Evolutionary conservation across 2,113 vertebrate species (phyloP).

Genomic region (Laticauda colubrina): DNA sequence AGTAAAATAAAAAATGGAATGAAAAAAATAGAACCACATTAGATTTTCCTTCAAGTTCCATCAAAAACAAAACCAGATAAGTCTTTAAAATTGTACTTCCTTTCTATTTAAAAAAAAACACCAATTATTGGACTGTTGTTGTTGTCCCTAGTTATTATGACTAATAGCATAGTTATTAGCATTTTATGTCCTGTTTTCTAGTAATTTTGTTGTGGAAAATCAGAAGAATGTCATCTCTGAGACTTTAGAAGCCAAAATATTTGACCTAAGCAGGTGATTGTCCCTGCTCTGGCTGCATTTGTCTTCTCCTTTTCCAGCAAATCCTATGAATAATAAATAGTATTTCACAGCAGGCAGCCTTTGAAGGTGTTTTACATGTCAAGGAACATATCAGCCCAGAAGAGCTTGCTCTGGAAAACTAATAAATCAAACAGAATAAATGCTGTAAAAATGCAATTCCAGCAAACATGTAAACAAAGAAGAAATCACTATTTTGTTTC

Average conservation of each 20-base stretch:
- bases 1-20: not conserved
- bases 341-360: conserved; percentile 37
- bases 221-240: conserved; percentile 33
- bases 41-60: not conserved
- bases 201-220: conserved; percentile 31
- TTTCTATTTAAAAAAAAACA: conserved; percentile 13
- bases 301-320: conserved; percentile 48
- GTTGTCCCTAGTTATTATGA: conserved; percentile 41
- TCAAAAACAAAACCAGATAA: not conserved
- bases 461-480: conserved; percentile 34
- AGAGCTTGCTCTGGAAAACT: conserved; percentile 54
- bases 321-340: conserved; percentile 64
- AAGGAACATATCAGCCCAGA: conserved; percentile 57
- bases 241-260: conserved; percentile 39
- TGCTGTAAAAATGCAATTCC: conserved; percentile 44
- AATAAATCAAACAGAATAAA: conserved; percentile 58
- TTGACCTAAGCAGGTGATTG: conserved; percentile 51
- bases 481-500: conserved; percentile 32
- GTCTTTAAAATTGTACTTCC: conserved; percentile 2
- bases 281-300: conserved; percentile 47
- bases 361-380: conserved; percentile 55
- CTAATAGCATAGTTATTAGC: not conserved
- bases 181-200: conserved; percentile 36
- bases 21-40: not conserved
- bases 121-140: conserved; percentile 27